Conservation (phyloP, 1,140 invertebrate genomes). For the Brachionus sp. region DNA sequence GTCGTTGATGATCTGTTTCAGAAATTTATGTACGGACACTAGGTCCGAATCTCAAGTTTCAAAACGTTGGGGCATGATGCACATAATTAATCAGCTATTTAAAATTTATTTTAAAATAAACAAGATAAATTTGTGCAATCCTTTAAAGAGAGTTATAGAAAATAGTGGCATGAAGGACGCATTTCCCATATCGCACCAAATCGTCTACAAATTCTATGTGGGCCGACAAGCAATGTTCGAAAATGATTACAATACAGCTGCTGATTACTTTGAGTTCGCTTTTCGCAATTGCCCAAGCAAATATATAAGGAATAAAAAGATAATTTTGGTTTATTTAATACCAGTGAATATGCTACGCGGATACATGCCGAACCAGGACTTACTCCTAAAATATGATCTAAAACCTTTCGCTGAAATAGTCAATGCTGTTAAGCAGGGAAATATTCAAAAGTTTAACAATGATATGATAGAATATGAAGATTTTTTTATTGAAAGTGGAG, state of each 20-base stretch:
- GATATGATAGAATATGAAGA: conserved; percentile 79
- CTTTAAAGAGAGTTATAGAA: conserved; percentile 90
- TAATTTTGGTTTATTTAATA: conserved; percentile 90
- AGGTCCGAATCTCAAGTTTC: conserved; percentile 79
- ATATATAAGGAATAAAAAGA: conserved; percentile 80
- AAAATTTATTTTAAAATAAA: conserved; percentile 91
- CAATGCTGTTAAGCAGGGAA: conserved; percentile 79
- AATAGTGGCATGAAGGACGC: conserved; percentile 80
- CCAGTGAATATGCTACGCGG: conserved; percentile 93
- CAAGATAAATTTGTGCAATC: conserved; percentile 91
- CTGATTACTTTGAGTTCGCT: conserved; percentile 84
- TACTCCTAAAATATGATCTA: conserved; percentile 84
- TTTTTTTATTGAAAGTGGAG: conserved; percentile 89
- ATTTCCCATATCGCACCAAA: conserved; percentile 76
- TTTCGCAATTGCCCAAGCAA: conserved; percentile 80
- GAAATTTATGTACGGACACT: conserved; percentile 91
- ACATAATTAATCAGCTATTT: conserved; percentile 89
- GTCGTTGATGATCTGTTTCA: conserved; percentile 84
- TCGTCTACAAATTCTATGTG: conserved; percentile 92
- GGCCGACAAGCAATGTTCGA: conserved; percentile 97
- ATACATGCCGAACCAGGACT: conserved; percentile 74
- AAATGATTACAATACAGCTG: conserved; percentile 85
- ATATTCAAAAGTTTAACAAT: conserved; percentile 75
- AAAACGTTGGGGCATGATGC: conserved; percentile 90
- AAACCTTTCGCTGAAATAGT: conserved; percentile 83